phyloP scores from a whole-genome alignment of 2,888 invertebrate genomes.

The Halictus ligatus region DNA sequence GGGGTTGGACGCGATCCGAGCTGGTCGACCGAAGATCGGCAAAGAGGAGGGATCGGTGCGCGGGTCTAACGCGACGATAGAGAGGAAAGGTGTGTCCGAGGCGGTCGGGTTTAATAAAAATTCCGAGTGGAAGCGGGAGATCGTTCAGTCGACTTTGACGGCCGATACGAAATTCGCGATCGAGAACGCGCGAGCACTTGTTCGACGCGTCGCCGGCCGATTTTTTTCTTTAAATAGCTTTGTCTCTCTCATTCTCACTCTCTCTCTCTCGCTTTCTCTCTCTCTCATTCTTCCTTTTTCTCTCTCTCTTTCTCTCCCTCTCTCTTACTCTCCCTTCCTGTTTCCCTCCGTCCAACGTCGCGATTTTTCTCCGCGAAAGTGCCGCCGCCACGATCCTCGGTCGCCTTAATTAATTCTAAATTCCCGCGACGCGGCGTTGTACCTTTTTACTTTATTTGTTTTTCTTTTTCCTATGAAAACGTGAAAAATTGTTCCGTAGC shows the following conservation, averaged over 20 bases:
- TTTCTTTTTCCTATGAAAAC: conserved; percentile 49
- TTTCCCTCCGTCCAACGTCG: background rate
- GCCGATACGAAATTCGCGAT: conserved; percentile 19
- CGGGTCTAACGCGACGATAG: conserved; percentile 44
- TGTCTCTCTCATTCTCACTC: background rate
- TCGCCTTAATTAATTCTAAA: conserved; percentile 31
- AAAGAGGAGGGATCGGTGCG: conserved; percentile 28
- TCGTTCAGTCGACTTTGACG: conserved; percentile 37
- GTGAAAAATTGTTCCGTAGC: conserved; percentile 59
- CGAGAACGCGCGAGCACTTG: background rate
- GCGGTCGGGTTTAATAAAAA: conserved; percentile 20
- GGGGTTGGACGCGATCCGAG: background rate
- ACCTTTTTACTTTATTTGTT: conserved; percentile 8
- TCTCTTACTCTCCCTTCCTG: background rate
- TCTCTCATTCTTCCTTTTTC: background rate
- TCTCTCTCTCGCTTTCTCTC: background rate
- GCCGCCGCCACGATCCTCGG: conserved; percentile 18
- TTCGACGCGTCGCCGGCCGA: conserved; percentile 15
- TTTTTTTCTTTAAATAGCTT: background rate
- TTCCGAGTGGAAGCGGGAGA: conserved; percentile 24
- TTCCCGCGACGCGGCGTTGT: conserved; percentile 24
- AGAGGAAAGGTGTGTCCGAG: conserved; percentile 27
- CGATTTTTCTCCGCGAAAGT: conserved; percentile 1
- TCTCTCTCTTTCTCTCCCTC: background rate
- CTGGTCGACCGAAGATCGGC: conserved; percentile 18